These are phyloP conservation scores for Aelia acuminata DNA, from an alignment of 2,888 invertebrate species.

Conservation along the genomic window DNA sequence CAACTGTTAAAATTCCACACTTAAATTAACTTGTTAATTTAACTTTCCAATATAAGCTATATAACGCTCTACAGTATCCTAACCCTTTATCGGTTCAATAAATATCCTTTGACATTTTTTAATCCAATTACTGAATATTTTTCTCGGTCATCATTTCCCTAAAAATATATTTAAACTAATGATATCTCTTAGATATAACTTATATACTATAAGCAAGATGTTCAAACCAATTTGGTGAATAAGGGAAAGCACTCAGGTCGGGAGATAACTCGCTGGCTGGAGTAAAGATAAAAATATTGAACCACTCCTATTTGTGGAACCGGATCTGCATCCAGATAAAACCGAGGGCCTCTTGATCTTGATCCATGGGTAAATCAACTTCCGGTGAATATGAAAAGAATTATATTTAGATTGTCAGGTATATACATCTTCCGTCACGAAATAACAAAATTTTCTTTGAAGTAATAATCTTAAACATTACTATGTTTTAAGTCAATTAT, in stretches of 20 bases:
- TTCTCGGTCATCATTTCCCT: not conserved
- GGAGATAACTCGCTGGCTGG: not conserved
- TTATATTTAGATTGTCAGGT: not conserved
- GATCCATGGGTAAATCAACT: not conserved
- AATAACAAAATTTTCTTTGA: too few species aligned
- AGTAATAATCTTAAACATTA: too few species aligned
- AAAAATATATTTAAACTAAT: not conserved
- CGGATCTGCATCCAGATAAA: not conserved
- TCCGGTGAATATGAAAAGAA: not conserved
- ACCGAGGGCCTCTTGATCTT: not conserved
- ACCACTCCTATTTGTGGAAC: not conserved
- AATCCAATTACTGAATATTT: too few species aligned
- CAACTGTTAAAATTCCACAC: too few species aligned
- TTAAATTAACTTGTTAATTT: too few species aligned
- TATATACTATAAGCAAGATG: not conserved
- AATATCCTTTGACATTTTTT: too few species aligned
- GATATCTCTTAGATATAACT: not conserved
- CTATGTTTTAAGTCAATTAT: too few species aligned
- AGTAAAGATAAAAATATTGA: conserved; percentile 33
- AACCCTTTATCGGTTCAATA: too few species aligned
- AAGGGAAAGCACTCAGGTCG: not conserved
- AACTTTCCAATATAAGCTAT: too few species aligned
- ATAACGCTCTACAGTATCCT: too few species aligned
- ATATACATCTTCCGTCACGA: too few species aligned
- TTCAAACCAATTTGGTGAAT: not conserved